These are phyloP conservation scores for Dendrolimus houi DNA, from an alignment of 2,888 invertebrate genomes.

Conservation along the genomic window DNA sequence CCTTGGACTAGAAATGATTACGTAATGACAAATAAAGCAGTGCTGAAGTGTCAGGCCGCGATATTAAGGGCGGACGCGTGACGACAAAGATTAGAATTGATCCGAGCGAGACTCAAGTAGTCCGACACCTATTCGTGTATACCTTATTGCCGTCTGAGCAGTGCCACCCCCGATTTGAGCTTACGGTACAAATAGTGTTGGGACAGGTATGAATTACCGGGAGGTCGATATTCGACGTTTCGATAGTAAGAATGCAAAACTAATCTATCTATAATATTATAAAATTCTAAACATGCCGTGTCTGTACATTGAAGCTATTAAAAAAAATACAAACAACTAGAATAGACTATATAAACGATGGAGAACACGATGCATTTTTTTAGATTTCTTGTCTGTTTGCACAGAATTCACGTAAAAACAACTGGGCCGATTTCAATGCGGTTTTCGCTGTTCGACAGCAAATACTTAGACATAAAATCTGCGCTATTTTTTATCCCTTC, in stretches of 20 bases:
- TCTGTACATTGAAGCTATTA: no score
- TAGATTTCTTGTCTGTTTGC: no score
- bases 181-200: slow-evolving; percentile 30
- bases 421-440: no score
- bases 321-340: no score
- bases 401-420: no score
- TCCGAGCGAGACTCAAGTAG: slow-evolving; percentile 41
- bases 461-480: no score
- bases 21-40: slow-evolving; percentile 16
- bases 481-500: no score
- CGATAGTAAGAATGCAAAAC: background rate
- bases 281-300: no score
- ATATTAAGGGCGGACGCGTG: slow-evolving; percentile 26
- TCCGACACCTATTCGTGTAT: slow-evolving; percentile 48
- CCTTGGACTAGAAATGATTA: slow-evolving; percentile 1
- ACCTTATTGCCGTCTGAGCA: slow-evolving; percentile 54
- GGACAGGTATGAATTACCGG: slow-evolving; percentile 5
- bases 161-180: slow-evolving; percentile 51
- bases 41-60: slow-evolving; percentile 30
- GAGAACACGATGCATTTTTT: no score
- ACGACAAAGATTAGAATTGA: slow-evolving; percentile 58
- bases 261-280: no score
- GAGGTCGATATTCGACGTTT: slow-evolving; percentile 19
- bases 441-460: no score
- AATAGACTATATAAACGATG: no score